phyloP scores from a whole-genome alignment of 2,797 vertebrate genomes.

The Macroramphosus scolopax region DNA sequence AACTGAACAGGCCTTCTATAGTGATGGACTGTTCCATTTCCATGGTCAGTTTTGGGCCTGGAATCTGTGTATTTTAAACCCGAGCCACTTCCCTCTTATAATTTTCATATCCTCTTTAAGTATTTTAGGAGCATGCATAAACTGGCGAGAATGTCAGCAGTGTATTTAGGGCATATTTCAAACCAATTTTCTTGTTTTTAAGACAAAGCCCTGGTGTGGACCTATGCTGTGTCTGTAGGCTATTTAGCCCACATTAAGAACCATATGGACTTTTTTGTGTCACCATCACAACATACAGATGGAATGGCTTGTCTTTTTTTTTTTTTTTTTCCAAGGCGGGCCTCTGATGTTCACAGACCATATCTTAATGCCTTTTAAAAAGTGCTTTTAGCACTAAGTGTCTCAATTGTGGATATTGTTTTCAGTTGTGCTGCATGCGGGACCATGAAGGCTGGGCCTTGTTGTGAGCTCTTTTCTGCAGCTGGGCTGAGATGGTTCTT shows the following conservation, averaged over 20 bases:
- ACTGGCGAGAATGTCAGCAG: constrained; percentile 59
- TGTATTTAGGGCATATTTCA: constrained; percentile 44
- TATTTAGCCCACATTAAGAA: constrained; percentile 17
- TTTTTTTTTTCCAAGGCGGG: constrained; percentile 16
- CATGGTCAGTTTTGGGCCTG: constrained; percentile 60
- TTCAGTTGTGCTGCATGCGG: constrained; percentile 63
- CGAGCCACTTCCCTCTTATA: constrained; percentile 72
- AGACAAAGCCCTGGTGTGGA: constrained; percentile 31
- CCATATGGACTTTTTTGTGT: constrained; percentile 1
- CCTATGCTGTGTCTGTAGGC: constrained; percentile 4
- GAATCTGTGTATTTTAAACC: constrained; percentile 73
- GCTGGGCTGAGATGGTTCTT: constrained; percentile 73
- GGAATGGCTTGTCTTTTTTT: constrained; percentile 44
- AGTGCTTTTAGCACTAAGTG: constrained; percentile 62
- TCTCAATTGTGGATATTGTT: constrained; percentile 71
- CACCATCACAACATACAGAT: constrained; percentile 35
- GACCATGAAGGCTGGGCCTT: constrained; percentile 67
- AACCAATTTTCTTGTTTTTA: constrained; percentile 29
- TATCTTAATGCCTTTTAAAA: constrained; percentile 61
- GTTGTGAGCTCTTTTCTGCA: constrained; percentile 68
- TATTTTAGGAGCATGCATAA: constrained; percentile 71
- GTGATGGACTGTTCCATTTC: constrained; percentile 62
- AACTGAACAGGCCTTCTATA: constrained; percentile 52
- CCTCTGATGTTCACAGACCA: constrained; percentile 64
- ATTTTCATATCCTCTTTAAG: constrained; percentile 77